Conservation (phyloP, 2,888 invertebrate species). For the Odontocerum albicorne region DNA sequence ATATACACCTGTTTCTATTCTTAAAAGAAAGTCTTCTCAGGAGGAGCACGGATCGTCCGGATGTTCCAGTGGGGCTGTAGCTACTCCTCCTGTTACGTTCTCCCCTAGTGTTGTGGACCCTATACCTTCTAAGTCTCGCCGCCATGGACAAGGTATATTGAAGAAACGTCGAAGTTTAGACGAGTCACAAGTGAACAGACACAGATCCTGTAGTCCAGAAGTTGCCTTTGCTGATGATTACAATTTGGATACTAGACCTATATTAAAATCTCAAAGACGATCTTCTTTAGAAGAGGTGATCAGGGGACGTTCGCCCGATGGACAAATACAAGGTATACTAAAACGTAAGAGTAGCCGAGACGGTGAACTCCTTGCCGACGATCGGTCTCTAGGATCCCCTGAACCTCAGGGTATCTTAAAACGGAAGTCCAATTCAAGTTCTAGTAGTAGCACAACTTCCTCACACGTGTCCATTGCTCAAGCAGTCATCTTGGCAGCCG, state of each 20-base stretch:
- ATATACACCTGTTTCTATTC: conserved; percentile 64
- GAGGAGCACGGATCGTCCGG: conserved; percentile 55
- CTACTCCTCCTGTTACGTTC: conserved; percentile 77
- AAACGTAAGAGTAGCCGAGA: conserved; percentile 69
- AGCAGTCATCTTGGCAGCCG: conserved; percentile 66
- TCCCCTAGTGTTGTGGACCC: conserved; percentile 74
- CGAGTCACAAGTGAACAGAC: conserved; percentile 70
- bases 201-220: conserved; percentile 71
- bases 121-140: conserved; percentile 57
- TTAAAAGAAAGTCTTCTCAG: conserved; percentile 67
- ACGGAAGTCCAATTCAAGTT: conserved; percentile 72
- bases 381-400: conserved; percentile 63
- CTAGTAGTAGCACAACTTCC: conserved; percentile 63
- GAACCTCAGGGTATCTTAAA: conserved; percentile 81
- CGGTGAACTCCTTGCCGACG: conserved; percentile 62
- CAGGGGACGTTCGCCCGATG: conserved; percentile 65
- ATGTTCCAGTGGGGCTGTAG: conserved; percentile 56
- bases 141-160: conserved; percentile 74
- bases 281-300: conserved; percentile 71
- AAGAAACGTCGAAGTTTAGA: conserved; percentile 84
- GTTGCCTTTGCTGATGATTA: conserved; percentile 61
- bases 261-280: conserved; percentile 67
- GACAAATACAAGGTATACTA: conserved; percentile 66
- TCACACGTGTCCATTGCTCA: conserved; percentile 70
- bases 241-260: conserved; percentile 63